Evolutionary conservation across 2,888 invertebrate genomes (phyloP).

Genomic region (Plebejus melissa): DNA sequence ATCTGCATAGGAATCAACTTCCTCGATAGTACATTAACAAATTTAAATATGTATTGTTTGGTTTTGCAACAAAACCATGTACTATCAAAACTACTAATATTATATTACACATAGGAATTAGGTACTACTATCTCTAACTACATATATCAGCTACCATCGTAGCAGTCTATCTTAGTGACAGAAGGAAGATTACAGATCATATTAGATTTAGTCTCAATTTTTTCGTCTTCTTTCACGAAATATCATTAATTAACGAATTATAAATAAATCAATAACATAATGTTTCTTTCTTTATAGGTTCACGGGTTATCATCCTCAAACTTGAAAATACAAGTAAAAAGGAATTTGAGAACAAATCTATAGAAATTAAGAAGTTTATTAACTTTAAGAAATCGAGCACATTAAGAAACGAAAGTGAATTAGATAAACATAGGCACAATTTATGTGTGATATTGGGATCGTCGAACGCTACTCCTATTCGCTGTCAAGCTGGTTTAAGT

Average conservation of each 20-base stretch:
- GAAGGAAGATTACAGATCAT: not conserved
- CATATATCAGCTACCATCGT: not conserved
- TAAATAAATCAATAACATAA: constrained; percentile 28
- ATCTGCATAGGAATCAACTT: too few relatives aligned
- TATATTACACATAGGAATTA: not conserved
- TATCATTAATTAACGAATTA: not conserved
- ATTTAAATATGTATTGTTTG: not conserved
- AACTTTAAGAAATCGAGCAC: constrained; percentile 8
- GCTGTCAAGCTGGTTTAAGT: constrained; percentile 40
- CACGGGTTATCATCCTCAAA: constrained; percentile 30
- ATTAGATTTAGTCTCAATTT: constrained; percentile 8
- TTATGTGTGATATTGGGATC: constrained; percentile 42
- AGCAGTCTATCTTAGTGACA: not conserved
- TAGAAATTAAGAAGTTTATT: not conserved
- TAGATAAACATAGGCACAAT: constrained; percentile 58
- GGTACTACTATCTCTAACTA: too few relatives aligned
- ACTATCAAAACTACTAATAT: not conserved
- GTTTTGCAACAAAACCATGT: not conserved
- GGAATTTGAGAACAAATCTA: constrained; percentile 14
- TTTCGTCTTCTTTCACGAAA: not conserved
- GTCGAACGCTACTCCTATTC: constrained; percentile 53
- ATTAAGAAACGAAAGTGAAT: constrained; percentile 39
- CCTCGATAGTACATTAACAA: too few relatives aligned
- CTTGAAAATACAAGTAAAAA: constrained; percentile 27
- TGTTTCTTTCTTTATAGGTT: constrained; percentile 30